Evolutionary conservation across 2,888 invertebrate genomes (phyloP), one percentile per base, ranked within the genome.

Genomic region (Fragum sueziense): DNA sequence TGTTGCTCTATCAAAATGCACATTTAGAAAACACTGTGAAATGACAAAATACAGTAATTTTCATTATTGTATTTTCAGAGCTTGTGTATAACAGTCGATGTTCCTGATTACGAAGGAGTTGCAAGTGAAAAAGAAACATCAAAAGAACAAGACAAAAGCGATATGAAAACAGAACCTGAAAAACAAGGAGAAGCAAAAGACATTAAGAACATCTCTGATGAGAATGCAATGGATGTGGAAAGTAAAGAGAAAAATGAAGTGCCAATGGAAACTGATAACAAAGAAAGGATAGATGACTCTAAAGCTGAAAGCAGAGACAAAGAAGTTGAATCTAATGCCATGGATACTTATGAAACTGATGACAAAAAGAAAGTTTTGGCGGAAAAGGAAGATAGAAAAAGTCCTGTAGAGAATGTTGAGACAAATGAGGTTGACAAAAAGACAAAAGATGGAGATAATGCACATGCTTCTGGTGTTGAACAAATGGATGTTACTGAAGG

Each of bases 41-140:
- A 41, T 9, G 11, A 41, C 17, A 17, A 41, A 41, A 41, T 41
- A 41, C 9, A 41, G n/a, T 3, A 20, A 47, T 2, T 47, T 25
- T 27, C 7, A 51, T 25, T 17, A 25, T 78, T 17, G 1, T 54
- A 68, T 54, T 87, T 87, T 52, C 80, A 92, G 92, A 91, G 91
- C 76, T 84, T 91, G 76, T 86, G 87, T n/a, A 86, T 90, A 33
- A 81, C 85, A 65, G 83, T 92, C 25, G 88, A 91, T 76, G 80
- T 92, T 33, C 82, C 87, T 52, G 83, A 84, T 59, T 82, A 86
- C 75, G 74, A 70, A 29, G 67, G 47, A 37, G 79, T 61, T 62
- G 51, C 57, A 31, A 34, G 25, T 57, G 69, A 68, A 74, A 74
- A 61, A 25, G 65, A 74, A 20, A 51, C 31, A 51, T 11, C n/a